phyloP scores from a whole-genome alignment of 2,113 vertebrate species.

The Mesembrinibis cayennensis region DNA sequence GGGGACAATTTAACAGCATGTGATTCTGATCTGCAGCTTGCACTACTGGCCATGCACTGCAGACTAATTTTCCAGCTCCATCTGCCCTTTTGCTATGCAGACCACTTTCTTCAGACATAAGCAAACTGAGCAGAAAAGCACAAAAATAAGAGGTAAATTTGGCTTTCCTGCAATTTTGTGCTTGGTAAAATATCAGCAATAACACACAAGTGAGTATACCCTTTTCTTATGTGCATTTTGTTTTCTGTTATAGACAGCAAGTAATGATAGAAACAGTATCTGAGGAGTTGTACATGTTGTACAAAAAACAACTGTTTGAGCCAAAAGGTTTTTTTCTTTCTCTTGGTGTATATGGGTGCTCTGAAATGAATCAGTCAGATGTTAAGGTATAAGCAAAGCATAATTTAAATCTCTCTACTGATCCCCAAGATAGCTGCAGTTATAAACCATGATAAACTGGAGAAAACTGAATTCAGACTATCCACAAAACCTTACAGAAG shows the following conservation, averaged over 20 bases:
- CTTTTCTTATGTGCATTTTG: not conserved
- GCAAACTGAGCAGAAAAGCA: slow-evolving; percentile 39
- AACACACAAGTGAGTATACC: not conserved
- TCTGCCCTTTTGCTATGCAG: slow-evolving; percentile 29
- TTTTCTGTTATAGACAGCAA: not conserved
- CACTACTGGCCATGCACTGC: not conserved
- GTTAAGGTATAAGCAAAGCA: not conserved
- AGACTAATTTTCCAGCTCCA: slow-evolving; percentile 15
- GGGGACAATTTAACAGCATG: not conserved
- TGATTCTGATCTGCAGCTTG: not conserved
- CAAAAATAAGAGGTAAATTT: not conserved
- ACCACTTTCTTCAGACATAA: slow-evolving; percentile 36
- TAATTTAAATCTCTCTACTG: not conserved
- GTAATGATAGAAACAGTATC: not conserved
- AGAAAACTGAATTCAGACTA: not conserved
- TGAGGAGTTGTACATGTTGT: not conserved
- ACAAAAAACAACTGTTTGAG: not conserved
- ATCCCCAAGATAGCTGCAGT: not conserved
- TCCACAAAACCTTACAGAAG: not conserved
- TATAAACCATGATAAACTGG: not conserved
- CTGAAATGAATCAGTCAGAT: not conserved
- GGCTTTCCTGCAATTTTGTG: not conserved
- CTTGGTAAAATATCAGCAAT: slow-evolving; percentile 14
- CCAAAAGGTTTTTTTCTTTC: not conserved
- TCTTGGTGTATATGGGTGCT: not conserved